Evolutionary conservation across 2,113 vertebrate species (phyloP).

Genomic region (Conger conger): DNA sequence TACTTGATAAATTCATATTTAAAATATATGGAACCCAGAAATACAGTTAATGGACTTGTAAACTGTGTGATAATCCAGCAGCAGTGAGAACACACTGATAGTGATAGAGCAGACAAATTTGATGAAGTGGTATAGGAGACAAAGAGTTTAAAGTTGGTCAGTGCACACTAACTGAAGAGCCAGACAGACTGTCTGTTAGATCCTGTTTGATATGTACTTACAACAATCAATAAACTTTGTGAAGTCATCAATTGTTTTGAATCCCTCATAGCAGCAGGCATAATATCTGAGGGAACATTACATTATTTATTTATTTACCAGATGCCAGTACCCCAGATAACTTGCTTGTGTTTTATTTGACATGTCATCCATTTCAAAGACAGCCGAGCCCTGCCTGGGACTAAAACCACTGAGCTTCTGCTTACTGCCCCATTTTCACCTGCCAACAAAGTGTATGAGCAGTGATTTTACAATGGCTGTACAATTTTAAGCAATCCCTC

Average conservation of each 20-base stretch:
- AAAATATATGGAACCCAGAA: too few species aligned
- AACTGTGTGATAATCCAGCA: not conserved
- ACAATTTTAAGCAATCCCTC: not conserved
- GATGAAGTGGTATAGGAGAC: constrained; percentile 4
- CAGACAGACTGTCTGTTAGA: not conserved
- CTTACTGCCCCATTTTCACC: not conserved
- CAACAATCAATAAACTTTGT: constrained; percentile 10
- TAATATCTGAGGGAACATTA: not conserved
- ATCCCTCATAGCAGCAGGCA: not conserved
- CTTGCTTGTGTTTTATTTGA: not conserved
- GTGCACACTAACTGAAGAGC: not conserved
- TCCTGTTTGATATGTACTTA: constrained; percentile 5
- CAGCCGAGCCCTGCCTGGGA: not conserved
- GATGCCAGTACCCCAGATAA: not conserved
- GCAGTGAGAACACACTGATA: too few species aligned
- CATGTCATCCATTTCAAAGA: not conserved
- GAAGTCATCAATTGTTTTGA: not conserved
- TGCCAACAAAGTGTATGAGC: not conserved
- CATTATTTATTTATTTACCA: not conserved
- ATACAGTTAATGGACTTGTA: not conserved
- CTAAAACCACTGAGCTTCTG: not conserved
- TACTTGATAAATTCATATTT: too few species aligned
- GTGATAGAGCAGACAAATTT: not conserved
- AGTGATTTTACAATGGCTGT: not conserved
- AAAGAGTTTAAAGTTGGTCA: not conserved